Percentiles rank a stretch among this genome's conserved stretches.
phyloP scores from a whole-genome alignment of 2,888 invertebrate genomes.

The Lepidocyrtoides sp. region DNA sequence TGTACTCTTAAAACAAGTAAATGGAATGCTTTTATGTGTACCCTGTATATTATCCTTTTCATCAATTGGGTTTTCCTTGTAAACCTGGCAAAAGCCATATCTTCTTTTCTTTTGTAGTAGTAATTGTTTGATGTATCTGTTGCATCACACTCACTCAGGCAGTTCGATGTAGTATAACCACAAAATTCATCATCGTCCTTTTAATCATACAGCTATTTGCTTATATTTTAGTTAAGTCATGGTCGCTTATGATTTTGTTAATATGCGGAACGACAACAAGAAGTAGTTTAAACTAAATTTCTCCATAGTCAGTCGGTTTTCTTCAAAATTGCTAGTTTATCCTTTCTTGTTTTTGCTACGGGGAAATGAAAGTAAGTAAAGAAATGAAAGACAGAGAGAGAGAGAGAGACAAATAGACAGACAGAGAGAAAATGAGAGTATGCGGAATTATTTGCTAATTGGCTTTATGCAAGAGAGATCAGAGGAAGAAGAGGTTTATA shows the following conservation, averaged over 20 bases:
- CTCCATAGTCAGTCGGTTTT: no score
- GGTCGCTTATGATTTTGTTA: no score
- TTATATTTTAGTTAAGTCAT: no score
- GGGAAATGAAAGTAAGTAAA: not conserved
- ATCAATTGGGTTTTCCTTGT: no score
- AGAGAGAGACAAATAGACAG: constrained; percentile 2
- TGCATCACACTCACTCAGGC: not conserved
- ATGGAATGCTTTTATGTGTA: no score
- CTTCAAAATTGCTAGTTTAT: not conserved
- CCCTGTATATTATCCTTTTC: no score
- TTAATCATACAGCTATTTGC: not conserved
- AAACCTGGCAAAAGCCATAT: no score
- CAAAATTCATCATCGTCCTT: not conserved
- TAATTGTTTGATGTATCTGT: not conserved
- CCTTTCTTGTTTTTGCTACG: not conserved
- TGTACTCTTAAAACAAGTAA: no score
- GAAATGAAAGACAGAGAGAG: not conserved
- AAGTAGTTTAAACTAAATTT: no score
- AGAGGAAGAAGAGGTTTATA: constrained; percentile 16
- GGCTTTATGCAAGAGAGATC: constrained; percentile 66
- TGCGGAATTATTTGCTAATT: constrained; percentile 51
- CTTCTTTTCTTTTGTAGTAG: no score
- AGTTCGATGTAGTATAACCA: not conserved
- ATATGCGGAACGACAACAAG: no score
- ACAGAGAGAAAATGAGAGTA: not conserved